Percentiles rank a stretch among this genome's conserved stretches.
Conservation (phyloP, 2,797 vertebrate genomes). For the Spea hammondii region DNA sequence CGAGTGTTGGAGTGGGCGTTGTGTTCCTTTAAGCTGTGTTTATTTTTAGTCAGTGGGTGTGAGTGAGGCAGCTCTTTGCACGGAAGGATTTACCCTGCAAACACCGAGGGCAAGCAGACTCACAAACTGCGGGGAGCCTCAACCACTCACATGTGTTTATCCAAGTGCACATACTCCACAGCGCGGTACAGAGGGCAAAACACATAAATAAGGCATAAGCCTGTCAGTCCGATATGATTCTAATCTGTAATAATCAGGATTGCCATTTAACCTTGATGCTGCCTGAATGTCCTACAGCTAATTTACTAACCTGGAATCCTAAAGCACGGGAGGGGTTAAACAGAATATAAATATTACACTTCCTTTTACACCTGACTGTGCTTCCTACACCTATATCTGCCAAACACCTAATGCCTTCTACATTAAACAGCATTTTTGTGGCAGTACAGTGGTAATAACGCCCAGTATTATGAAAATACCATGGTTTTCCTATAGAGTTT, state of each 20-base stretch:
- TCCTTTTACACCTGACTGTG: too few species aligned
- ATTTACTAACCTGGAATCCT: too few species aligned
- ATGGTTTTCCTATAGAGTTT: not conserved
- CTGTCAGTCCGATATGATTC: not conserved
- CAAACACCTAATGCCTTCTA: too few species aligned
- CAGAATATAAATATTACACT: too few species aligned
- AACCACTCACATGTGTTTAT: not conserved
- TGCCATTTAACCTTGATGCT: too few species aligned
- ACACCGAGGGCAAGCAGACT: conserved; percentile 31
- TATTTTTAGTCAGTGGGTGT: conserved; percentile 45
- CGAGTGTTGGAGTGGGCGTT: conserved; percentile 28
- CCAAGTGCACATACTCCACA: not conserved
- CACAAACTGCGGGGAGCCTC: conserved; percentile 14
- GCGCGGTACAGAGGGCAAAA: not conserved
- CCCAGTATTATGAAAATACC: not conserved
- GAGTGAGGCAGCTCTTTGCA: conserved; percentile 10
- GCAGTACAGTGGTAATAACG: too few species aligned
- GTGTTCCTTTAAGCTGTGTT: conserved; percentile 38
- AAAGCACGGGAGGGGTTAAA: too few species aligned
- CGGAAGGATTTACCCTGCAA: conserved; percentile 44
- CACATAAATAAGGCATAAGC: not conserved
- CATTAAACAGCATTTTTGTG: too few species aligned
- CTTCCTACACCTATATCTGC: too few species aligned
- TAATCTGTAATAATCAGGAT: too few species aligned
- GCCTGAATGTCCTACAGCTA: too few species aligned